phyloP scores from a whole-genome alignment of 2,888 invertebrate species.

The Eurytoma adleriae region DNA sequence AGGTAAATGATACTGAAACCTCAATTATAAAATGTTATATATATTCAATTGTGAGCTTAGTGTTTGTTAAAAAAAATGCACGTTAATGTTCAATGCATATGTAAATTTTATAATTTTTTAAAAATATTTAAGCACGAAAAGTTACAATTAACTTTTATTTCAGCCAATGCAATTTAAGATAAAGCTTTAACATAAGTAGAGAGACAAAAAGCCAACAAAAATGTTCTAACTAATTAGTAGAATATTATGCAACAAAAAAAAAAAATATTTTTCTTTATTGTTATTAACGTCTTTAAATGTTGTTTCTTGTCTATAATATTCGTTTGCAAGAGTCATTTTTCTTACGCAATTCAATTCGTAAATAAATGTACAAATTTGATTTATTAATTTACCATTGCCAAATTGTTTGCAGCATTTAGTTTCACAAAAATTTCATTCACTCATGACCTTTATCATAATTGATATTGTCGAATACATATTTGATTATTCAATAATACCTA shows the following conservation, averaged over 20 bases:
- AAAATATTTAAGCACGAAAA: neutral
- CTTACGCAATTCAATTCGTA: neutral
- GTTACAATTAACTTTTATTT: neutral
- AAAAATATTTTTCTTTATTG: neutral
- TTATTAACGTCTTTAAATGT: neutral
- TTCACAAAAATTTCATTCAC: too few species aligned
- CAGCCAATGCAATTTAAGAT: neutral
- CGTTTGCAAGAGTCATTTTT: neutral
- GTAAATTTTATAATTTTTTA: neutral
- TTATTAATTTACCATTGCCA: neutral
- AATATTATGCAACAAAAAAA: neutral
- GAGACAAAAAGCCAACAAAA: too few species aligned
- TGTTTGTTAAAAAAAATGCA: slow-evolving; percentile 31
- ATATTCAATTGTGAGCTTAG: slow-evolving; percentile 13
- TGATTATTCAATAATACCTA: neutral
- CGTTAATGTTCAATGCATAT: neutral
- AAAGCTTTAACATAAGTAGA: too few species aligned
- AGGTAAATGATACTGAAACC: slow-evolving; percentile 74
- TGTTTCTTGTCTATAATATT: neutral
- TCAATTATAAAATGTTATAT: slow-evolving; percentile 11
- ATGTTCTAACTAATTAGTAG: neutral
- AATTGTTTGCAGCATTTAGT: too few species aligned
- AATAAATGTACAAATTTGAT: neutral
- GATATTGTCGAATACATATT: neutral
- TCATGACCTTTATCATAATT: too few species aligned